Evolutionary conservation across 2,113 vertebrate species (phyloP).

Genomic region (Takifugu bimaculatus): DNA sequence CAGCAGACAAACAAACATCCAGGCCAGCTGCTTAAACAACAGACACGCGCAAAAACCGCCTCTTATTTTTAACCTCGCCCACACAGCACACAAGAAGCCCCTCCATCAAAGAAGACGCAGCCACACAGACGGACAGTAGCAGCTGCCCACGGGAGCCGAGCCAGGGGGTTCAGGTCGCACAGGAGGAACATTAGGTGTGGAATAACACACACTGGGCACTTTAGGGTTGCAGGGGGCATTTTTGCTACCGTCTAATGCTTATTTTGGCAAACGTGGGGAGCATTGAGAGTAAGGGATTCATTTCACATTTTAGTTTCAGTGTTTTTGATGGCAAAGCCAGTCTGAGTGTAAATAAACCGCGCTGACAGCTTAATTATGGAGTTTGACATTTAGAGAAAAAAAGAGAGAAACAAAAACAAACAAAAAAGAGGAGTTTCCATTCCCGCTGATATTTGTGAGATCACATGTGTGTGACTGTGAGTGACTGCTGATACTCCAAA

Average conservation of each 20-base stretch:
- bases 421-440: too few species aligned
- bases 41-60: slow-evolving; percentile 33
- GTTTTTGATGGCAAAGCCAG: too few species aligned
- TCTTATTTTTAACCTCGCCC: slow-evolving; percentile 70
- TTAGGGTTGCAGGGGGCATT: not conserved
- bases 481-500: too few species aligned
- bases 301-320: too few species aligned
- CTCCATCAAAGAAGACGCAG: slow-evolving; percentile 38
- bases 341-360: too few species aligned
- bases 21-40: slow-evolving; percentile 69
- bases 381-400: too few species aligned
- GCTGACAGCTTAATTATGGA: too few species aligned
- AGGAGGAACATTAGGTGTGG: slow-evolving; percentile 12
- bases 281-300: too few species aligned
- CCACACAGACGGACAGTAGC: slow-evolving; percentile 57
- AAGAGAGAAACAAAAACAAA: too few species aligned
- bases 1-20: slow-evolving; percentile 49
- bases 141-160: slow-evolving; percentile 50
- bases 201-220: slow-evolving; percentile 12
- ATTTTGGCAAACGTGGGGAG: too few species aligned
- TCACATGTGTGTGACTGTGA: too few species aligned
- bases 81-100: slow-evolving; percentile 47
- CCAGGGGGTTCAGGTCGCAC: slow-evolving; percentile 34
- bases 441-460: too few species aligned
- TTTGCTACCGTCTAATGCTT: not conserved